Base-by-base conservation (phyloP, 2,113 vertebrate species). In the Protobothrops mucrosquamatus region DNA sequence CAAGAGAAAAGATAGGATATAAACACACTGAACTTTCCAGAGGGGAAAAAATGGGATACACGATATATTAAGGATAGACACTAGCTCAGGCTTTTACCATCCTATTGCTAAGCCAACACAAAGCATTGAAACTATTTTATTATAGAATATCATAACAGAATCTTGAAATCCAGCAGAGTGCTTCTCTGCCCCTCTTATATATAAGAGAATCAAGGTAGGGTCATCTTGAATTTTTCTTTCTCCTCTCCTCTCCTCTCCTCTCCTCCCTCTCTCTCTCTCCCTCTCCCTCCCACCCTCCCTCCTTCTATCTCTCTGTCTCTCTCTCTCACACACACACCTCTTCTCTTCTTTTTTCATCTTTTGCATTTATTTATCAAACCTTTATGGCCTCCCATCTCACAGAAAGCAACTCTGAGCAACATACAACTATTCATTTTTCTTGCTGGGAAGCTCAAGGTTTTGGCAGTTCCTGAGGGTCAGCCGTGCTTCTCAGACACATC, bases 361-460 rank as follows among this genome's bases (percentile, higher is more conserved):
- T 81, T 48, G 48, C 48, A 34, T 34, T 69, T 34, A 69, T 69
- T 34, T 15, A 6, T 69, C 29, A 69, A 69, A 69, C 18, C 29
- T n/a, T 15, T 69, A 34, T 6, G 64, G 64, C 29, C 64, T 69
- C 29, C 64, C 12, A 69, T 34, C 64, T 34, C 64, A 34, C 64
- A n/a, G 64, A 69, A 69, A 34, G 64, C 29, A 69, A 34, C 14
- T 69, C 12, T 6, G 29, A 69, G 29, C 64, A 69, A 6, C 64
- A 18, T 69, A n/a, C 59, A 24, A 12, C 26, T 64, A 4, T 64
- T 10, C 61, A 69, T 4, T 87, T 69, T 74, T 87, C 91, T 85
- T 87, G 88, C n/a, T 91, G 86, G 89, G 94, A 92, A 90, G 93
- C 55, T n/a, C 55, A 95, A 92, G 81, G 61, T 22, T 74, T 91